A percentile compares a stretch with the other conserved stretches of the same genome.
phyloP scores from a whole-genome alignment of 2,113 vertebrate genomes.

The Plecotus auritus region DNA sequence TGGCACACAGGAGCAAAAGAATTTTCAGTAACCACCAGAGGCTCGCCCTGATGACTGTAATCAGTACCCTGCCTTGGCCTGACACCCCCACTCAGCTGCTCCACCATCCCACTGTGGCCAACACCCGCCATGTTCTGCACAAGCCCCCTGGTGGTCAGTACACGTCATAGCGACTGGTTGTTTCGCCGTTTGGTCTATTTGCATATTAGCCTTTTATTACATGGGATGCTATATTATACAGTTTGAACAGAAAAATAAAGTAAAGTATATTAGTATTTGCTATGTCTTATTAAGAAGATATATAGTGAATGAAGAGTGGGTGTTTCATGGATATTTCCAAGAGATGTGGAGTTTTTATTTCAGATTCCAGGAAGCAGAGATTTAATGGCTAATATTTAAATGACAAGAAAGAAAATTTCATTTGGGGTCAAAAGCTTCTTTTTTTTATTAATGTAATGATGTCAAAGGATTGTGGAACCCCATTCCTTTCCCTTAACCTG shows the following conservation, averaged over 20 bases:
- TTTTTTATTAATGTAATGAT: slow-evolving; percentile 62
- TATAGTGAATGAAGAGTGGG: slow-evolving; percentile 31
- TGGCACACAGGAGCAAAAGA: too few species aligned
- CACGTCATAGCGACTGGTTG: too few species aligned
- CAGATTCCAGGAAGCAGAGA: slow-evolving; percentile 66
- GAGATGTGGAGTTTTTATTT: slow-evolving; percentile 64
- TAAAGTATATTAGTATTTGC: not conserved
- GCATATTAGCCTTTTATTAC: too few species aligned
- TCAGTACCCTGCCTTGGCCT: too few species aligned
- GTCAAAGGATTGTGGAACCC: slow-evolving; percentile 41
- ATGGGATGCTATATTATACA: not conserved
- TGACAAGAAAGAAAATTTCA: slow-evolving; percentile 62
- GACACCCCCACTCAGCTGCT: too few species aligned
- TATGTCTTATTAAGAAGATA: slow-evolving; percentile 23
- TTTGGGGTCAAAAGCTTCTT: slow-evolving; percentile 61
- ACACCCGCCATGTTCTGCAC: too few species aligned
- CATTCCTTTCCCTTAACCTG: slow-evolving; percentile 38
- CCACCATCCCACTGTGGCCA: too few species aligned
- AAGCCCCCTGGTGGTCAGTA: too few species aligned
- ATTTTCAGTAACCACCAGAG: too few species aligned
- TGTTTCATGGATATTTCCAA: slow-evolving; percentile 58
- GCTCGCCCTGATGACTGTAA: too few species aligned
- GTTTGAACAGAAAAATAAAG: not conserved
- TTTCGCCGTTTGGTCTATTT: too few species aligned
- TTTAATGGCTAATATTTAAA: slow-evolving; percentile 68